Evolutionary conservation across 2,113 vertebrate species (phyloP).

Genomic region (Atractosteus spatula): DNA sequence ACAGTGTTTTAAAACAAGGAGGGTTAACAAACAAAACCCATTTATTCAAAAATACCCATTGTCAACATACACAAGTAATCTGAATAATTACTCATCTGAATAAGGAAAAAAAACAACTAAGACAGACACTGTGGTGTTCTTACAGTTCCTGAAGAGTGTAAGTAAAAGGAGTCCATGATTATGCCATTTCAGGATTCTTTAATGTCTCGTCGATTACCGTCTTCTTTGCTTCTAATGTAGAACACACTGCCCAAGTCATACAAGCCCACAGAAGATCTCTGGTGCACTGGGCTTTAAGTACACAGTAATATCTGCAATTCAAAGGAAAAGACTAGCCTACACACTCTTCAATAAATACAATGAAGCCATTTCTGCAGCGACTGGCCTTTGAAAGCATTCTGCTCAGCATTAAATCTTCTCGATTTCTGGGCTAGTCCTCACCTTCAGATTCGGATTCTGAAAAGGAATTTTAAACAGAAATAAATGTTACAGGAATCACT

Average conservation of each 20-base stretch:
- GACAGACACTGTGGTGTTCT: constrained; percentile 61
- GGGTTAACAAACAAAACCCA: constrained; percentile 71
- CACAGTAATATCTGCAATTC: constrained; percentile 59
- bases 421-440: constrained; percentile 63
- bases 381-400: constrained; percentile 10
- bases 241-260: constrained; percentile 60
- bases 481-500: not conserved
- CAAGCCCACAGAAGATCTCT: constrained; percentile 63
- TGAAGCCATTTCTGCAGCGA: constrained; percentile 39
- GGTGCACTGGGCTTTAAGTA: constrained; percentile 63
- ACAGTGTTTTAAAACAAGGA: not conserved
- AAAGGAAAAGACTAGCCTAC: constrained; percentile 64
- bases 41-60: constrained; percentile 79
- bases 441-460: constrained; percentile 86
- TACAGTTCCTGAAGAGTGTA: constrained; percentile 71
- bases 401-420: constrained; percentile 3
- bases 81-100: constrained; percentile 50
- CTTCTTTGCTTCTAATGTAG: constrained; percentile 60
- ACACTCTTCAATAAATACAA: constrained; percentile 62
- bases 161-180: constrained; percentile 68
- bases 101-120: constrained; percentile 53
- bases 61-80: constrained; percentile 70
- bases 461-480: constrained; percentile 37
- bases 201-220: constrained; percentile 58
- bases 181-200: constrained; percentile 45